Percentiles rank a stretch among this genome's conserved stretches.
Conservation (phyloP, 2,797 vertebrate genomes). For the Decapterus maruadsi region DNA sequence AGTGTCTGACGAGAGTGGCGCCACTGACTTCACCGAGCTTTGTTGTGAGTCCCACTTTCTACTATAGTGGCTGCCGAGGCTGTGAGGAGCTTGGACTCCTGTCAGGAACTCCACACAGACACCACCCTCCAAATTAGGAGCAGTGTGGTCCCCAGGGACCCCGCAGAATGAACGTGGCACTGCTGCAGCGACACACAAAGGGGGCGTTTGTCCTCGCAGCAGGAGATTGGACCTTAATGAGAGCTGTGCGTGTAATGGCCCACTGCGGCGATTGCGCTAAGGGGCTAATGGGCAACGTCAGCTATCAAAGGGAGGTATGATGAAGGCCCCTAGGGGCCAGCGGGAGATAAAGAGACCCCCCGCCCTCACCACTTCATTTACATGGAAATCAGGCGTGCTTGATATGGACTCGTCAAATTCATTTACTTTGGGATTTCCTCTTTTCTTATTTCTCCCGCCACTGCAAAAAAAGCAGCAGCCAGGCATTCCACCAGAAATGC, state of each 20-base stretch:
- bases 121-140: conserved; percentile 81
- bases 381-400: conserved; percentile 85
- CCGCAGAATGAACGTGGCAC: conserved; percentile 75
- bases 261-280: conserved; percentile 64
- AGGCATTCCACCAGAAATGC: conserved; percentile 75
- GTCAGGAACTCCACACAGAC: conserved; percentile 72
- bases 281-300: conserved; percentile 80
- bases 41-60: conserved; percentile 63
- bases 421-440: conserved; percentile 84
- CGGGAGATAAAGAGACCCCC: conserved; percentile 70
- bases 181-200: conserved; percentile 77
- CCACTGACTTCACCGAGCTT: conserved; percentile 69
- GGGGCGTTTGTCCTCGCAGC: conserved; percentile 82
- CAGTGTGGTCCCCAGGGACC: conserved; percentile 68
- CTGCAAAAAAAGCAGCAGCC: conserved; percentile 64
- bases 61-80: conserved; percentile 44
- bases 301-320: conserved; percentile 84
- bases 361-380: conserved; percentile 77
- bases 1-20: conserved; percentile 59
- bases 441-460: conserved; percentile 65
- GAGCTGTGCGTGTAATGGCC: conserved; percentile 77
- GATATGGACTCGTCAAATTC: conserved; percentile 86
- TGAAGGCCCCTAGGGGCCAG: conserved; percentile 72
- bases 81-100: conserved; percentile 69
- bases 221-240: conserved; percentile 82